Conservation (phyloP, 2,113 vertebrate genomes). For the Pardalotus punctatus region DNA sequence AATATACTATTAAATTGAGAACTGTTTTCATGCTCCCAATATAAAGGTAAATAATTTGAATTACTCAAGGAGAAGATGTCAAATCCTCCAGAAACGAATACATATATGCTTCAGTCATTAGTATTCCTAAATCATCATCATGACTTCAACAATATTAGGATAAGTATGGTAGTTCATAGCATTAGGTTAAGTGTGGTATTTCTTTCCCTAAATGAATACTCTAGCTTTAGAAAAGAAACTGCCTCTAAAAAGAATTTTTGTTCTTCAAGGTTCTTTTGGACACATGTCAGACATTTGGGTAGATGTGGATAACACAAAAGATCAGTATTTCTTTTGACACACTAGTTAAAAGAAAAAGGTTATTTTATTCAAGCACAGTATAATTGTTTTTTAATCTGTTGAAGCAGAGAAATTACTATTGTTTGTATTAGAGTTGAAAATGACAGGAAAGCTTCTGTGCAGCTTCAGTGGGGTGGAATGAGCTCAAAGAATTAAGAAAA, state of each 20-base stretch:
- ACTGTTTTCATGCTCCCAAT: not conserved
- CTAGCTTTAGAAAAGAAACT: not conserved
- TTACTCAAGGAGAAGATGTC: not conserved
- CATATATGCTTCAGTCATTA: not conserved
- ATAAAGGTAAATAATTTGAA: not conserved
- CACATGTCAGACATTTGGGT: not conserved
- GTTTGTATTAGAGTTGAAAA: slow-evolving; percentile 1
- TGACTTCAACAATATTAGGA: not conserved
- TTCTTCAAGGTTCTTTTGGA: not conserved
- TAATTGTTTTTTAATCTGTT: slow-evolving; percentile 10
- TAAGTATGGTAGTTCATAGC: not conserved
- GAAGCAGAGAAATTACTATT: slow-evolving; percentile 23
- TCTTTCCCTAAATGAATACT: not conserved
- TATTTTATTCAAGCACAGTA: not conserved
- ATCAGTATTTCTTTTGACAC: not conserved
- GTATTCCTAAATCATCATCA: not conserved
- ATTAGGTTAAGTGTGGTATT: not conserved
- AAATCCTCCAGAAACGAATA: not conserved
- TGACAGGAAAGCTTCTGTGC: not conserved
- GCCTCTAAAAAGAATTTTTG: not conserved
- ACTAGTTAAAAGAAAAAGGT: not conserved
- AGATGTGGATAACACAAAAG: not conserved
- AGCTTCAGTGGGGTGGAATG: not conserved
- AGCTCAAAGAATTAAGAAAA: not conserved
- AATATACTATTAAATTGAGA: not conserved